Percentiles rank a stretch among this genome's conserved stretches.
Evolutionary conservation across 2,113 vertebrate genomes (phyloP).

Genomic region (Mola mola): DNA sequence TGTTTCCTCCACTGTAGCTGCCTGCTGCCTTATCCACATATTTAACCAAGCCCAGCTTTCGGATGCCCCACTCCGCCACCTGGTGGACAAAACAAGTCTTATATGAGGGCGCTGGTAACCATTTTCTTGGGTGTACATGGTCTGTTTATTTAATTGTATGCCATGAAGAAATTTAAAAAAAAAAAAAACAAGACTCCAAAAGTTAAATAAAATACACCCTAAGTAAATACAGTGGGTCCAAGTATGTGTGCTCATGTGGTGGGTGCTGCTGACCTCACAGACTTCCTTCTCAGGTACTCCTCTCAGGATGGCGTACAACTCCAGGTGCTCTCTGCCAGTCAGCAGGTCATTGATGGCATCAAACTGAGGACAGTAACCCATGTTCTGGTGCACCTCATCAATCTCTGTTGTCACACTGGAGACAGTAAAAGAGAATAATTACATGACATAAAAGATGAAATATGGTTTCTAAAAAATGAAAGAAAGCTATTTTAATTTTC

Average conservation of each 20-base stretch:
- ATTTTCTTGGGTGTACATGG: too few species aligned
- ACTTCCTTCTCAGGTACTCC: constrained; percentile 98
- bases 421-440: constrained; percentile 6
- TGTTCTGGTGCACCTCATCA: constrained; percentile 95
- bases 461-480: too few species aligned
- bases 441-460: too few species aligned
- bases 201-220: neutral
- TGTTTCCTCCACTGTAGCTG: constrained; percentile 98
- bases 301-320: constrained; percentile 95
- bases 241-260: neutral
- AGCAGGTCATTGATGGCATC: constrained; percentile 96
- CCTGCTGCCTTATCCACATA: constrained; percentile 93
- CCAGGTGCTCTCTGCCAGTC: constrained; percentile 95
- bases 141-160: neutral
- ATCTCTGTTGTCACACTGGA: constrained; percentile 90
- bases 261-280: constrained; percentile 86
- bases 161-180: neutral
- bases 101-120: neutral
- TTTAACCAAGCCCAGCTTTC: constrained; percentile 93
- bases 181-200: neutral
- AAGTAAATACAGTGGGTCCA: too few species aligned
- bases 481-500: too few species aligned
- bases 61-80: constrained; percentile 98
- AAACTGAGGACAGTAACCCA: constrained; percentile 99
- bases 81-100: constrained; percentile 53